These are phyloP conservation scores for Calosoma granatense DNA, from an alignment of 1,140 invertebrate genomes.

Conservation along the genomic window DNA sequence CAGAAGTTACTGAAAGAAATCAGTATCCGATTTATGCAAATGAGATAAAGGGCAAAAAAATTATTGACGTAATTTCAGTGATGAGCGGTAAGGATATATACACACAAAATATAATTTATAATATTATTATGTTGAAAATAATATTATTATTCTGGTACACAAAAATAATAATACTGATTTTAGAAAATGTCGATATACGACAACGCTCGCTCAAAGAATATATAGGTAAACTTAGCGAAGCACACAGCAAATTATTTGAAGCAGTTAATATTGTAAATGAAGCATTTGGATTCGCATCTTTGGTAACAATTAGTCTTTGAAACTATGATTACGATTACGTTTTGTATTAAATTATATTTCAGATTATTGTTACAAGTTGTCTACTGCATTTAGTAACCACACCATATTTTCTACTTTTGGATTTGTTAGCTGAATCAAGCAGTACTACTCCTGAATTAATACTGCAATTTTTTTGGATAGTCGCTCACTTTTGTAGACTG, in stretches of 20 bases:
- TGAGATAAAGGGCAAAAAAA: too few species aligned
- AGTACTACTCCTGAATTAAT: neutral
- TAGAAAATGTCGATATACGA: too few species aligned
- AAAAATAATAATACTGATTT: neutral
- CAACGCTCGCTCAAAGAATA: too few species aligned
- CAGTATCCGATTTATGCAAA: too few species aligned
- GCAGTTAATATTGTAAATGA: neutral
- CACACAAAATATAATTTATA: too few species aligned
- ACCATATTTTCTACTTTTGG: neutral
- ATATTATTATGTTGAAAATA: too few species aligned
- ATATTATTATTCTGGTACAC: neutral
- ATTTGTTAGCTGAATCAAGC: neutral
- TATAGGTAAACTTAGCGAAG: neutral
- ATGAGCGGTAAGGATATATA: too few species aligned
- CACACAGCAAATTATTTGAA: neutral
- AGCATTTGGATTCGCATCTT: neutral
- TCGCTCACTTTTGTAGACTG: neutral
- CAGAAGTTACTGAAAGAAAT: too few species aligned
- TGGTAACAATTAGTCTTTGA: neutral
- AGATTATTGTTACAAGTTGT: neutral
- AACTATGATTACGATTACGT: neutral
- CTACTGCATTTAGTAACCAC: slow-evolving; percentile 3
- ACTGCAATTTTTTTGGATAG: neutral
- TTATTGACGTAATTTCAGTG: too few species aligned
- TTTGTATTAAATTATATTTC: neutral